These are phyloP conservation scores for Neoseiulus cucumeris DNA, from an alignment of 1,140 invertebrate genomes.

Conservation along the genomic window DNA sequence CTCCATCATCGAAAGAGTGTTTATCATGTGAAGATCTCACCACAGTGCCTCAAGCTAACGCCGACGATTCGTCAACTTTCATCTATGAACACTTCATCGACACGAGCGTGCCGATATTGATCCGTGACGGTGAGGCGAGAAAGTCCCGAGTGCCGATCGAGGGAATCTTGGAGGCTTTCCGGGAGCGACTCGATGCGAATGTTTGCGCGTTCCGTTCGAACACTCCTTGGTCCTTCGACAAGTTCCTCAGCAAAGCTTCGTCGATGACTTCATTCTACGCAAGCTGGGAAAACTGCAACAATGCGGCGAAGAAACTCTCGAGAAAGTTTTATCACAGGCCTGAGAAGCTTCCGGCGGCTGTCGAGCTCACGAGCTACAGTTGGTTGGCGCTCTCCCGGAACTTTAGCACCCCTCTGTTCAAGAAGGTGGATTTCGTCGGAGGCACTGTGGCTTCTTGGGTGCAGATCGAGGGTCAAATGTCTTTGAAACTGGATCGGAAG, in stretches of 20 bases:
- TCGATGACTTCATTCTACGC: neutral
- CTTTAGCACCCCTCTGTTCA: neutral
- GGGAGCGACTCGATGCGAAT: neutral
- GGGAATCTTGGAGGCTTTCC: neutral
- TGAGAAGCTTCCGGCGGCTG: neutral
- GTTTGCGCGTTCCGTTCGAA: neutral
- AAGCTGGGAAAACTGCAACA: neutral
- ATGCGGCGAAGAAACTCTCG: neutral
- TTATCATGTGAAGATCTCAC: neutral
- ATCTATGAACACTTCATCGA: conserved; percentile 7
- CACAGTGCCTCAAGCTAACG: neutral
- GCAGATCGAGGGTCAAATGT: neutral
- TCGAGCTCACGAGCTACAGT: conserved; percentile 3
- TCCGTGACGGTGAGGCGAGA: neutral
- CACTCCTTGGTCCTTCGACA: neutral
- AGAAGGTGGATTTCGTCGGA: neutral
- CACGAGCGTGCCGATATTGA: neutral
- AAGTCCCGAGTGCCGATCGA: neutral
- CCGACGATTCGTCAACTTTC: neutral
- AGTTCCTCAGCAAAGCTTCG: neutral
- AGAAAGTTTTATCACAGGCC: neutral
- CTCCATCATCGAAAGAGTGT: conserved; percentile 3
- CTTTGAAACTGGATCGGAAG: neutral
- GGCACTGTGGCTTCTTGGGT: neutral
- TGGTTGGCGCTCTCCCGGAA: neutral